Evolutionary conservation across 2,888 invertebrate genomes (phyloP), one percentile per base, ranked within the genome.

Genomic region (Diaphora mendica): DNA sequence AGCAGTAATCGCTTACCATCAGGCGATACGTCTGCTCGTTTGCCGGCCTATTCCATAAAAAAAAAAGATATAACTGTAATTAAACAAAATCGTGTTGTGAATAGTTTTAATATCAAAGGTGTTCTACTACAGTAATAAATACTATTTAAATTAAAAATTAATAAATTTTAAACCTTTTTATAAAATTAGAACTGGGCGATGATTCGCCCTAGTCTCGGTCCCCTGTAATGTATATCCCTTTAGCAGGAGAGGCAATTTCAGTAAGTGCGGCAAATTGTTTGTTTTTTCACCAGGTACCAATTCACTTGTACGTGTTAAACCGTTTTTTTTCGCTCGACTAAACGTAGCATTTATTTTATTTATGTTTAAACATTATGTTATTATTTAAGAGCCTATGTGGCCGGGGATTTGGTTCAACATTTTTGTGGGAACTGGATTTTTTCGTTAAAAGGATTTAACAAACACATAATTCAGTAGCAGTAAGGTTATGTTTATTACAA

Each of bases 221-320:
- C 73, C 44, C 39, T 73, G 42, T 39, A 44, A 64, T 65, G 35
- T 64, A 30, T 68, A 55, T 64, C 64, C 64, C 35, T 68, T 69
- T 39, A 35, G 59, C 35, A 68, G 62, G 74, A 79, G 79, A 74
- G 64, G 68, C 81, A 81, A 82, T 82, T 79, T 68, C 75, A 64
- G 39, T 78, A 65, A 83, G 76, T 81, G 78, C 78, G 59, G 55
- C 76, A 74, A 73, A 83, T 81, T 74, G 77, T 81, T 81, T 79
- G 55, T 74, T 79, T 83, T n/a, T 81, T 73, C 59, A 26, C 48
- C 68, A 33, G 70, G 59, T 73, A 72, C 51, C 59, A 72, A 70
- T 75, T 76, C 67, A 70, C 72, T 72, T 76, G 72, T 55, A 75
- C 74, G 72, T 72, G 76, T 73, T 59, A 75, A 75, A 76, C 68